Conservation (phyloP, 2,113 vertebrate genomes). For the Tapirus terrestris region DNA sequence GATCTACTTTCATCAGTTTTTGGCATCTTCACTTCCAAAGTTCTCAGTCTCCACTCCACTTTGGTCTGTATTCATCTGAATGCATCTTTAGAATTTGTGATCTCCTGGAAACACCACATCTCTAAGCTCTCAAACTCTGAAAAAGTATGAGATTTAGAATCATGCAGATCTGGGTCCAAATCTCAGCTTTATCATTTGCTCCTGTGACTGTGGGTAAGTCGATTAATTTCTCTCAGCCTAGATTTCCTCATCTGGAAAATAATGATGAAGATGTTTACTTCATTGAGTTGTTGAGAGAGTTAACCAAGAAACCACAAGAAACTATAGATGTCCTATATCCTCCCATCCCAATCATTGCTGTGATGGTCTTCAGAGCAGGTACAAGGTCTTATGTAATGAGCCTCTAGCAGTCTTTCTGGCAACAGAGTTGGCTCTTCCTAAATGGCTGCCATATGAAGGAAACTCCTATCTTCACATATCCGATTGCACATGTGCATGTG, state of each 20-base stretch:
- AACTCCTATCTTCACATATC: neutral
- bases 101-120: neutral
- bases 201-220: neutral
- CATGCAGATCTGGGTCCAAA: neutral
- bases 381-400: neutral
- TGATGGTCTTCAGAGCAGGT: neutral
- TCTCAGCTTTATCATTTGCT: neutral
- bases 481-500: neutral
- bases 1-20: neutral
- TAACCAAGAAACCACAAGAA: neutral
- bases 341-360: neutral
- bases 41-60: neutral
- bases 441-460: neutral
- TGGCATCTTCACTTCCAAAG: neutral
- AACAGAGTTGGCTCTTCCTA: neutral
- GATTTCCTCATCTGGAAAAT: neutral
- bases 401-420: neutral
- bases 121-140: neutral
- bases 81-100: neutral
- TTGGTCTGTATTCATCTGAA: neutral
- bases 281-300: neutral
- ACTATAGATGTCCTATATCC: neutral
- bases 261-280: neutral
- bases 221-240: neutral
- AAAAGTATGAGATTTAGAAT: neutral